Conservation (phyloP, 2,113 vertebrate genomes). For the Triplophysa siluroides region DNA sequence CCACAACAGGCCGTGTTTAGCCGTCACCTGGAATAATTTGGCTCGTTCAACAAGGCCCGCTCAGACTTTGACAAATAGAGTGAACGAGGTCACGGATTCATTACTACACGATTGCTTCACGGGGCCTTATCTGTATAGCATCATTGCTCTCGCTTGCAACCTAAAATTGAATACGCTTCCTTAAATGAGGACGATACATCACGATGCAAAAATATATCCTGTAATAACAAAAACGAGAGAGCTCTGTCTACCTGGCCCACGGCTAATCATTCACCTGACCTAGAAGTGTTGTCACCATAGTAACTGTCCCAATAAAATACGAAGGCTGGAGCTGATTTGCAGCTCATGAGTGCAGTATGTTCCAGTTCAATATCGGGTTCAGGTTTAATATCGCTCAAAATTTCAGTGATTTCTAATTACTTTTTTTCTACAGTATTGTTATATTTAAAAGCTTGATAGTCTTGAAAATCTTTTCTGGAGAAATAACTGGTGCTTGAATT, state of each 20-base stretch:
- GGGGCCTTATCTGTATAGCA: neutral
- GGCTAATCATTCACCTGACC: constrained; percentile 53
- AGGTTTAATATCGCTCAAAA: neutral
- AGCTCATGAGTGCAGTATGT: constrained; percentile 14
- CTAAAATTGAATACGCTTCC: constrained; percentile 7
- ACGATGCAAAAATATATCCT: constrained; percentile 6
- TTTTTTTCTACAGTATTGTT: neutral
- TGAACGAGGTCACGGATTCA: constrained; percentile 22
- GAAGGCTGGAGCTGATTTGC: constrained; percentile 12
- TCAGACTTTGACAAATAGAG: neutral
- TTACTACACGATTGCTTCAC: neutral
- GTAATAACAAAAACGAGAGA: constrained; percentile 33
- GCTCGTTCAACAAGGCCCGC: constrained; percentile 12
- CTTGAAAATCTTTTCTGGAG: neutral
- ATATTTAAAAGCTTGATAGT: neutral
- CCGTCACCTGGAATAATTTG: constrained; percentile 13
- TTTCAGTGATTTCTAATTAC: neutral
- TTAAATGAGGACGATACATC: constrained; percentile 17
- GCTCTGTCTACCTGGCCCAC: constrained; percentile 15
- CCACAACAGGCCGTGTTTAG: constrained; percentile 31
- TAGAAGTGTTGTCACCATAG: constrained; percentile 46
- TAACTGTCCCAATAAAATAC: constrained; percentile 45
- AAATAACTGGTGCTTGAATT: neutral
- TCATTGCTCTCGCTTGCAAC: neutral
- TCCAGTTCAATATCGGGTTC: neutral